A percentile compares a stretch with the other conserved stretches of the same genome.
Conservation (phyloP, 1,140 invertebrate species). For the Helicoverpa zea region DNA sequence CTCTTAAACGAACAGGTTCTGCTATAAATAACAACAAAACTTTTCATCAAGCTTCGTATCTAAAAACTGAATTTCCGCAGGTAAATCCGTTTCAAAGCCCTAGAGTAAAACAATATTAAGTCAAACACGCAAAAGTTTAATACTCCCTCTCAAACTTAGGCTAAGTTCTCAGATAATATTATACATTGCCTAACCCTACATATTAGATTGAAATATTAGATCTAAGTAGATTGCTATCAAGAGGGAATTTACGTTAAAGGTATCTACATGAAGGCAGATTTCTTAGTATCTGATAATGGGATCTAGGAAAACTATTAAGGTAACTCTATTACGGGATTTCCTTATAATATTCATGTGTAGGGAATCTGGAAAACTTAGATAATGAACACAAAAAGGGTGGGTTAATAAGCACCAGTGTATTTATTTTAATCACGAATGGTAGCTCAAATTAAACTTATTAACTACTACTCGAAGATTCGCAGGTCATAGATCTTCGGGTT, state of each 20-base stretch:
- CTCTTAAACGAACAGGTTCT: too few relatives aligned
- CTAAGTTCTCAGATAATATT: constrained; percentile 1
- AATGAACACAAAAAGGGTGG: not conserved
- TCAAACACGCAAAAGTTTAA: constrained; percentile 31
- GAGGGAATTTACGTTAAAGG: not conserved
- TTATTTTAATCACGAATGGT: too few relatives aligned
- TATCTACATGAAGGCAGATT: not conserved
- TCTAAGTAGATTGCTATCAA: not conserved
- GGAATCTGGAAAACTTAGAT: not conserved
- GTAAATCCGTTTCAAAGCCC: constrained; percentile 12
- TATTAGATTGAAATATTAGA: not conserved
- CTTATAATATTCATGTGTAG: too few relatives aligned
- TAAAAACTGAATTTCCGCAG: constrained; percentile 7
- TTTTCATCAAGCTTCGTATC: too few relatives aligned
- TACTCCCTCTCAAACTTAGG: constrained; percentile 18
- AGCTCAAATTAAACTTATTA: too few relatives aligned
- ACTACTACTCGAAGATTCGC: too few relatives aligned
- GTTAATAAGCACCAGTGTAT: too few relatives aligned
- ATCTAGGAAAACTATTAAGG: constrained; percentile 26
- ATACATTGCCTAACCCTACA: constrained; percentile 16
- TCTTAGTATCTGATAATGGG: constrained; percentile 13
- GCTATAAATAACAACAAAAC: too few relatives aligned
- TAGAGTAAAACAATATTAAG: constrained; percentile 36
- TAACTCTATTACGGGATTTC: not conserved
- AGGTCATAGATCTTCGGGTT: too few relatives aligned